phyloP scores from a whole-genome alignment of 2,888 invertebrate species.

The Pycnomerus fuliginosus region DNA sequence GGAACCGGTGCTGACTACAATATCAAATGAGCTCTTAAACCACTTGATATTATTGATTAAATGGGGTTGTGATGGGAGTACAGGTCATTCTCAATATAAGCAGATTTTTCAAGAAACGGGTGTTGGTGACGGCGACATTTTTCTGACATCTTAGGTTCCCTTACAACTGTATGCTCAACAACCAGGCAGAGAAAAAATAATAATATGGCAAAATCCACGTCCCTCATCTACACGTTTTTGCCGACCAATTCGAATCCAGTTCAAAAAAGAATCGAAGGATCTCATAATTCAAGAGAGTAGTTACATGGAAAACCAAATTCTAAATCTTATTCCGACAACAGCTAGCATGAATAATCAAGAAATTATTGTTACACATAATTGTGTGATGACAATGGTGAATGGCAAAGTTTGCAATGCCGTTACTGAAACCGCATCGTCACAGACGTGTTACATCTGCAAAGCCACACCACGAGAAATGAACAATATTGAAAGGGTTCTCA shows the following conservation, averaged over 20 bases:
- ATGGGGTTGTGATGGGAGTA: conserved; percentile 36
- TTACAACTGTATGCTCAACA: conserved; percentile 23
- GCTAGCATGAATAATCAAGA: not conserved
- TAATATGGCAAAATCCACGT: conserved; percentile 37
- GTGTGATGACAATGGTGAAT: conserved; percentile 34
- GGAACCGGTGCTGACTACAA: too few relatives aligned
- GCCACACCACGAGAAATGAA: not conserved
- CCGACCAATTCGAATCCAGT: conserved; percentile 36
- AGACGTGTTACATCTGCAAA: conserved; percentile 34
- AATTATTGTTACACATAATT: conserved; percentile 7
- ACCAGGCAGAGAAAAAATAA: conserved; percentile 20
- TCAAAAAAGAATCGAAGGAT: conserved; percentile 32
- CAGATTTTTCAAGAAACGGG: conserved; percentile 32
- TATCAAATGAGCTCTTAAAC: conserved; percentile 14
- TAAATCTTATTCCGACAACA: not conserved
- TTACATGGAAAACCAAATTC: conserved; percentile 19
- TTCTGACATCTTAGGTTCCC: conserved; percentile 35
- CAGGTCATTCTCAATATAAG: conserved; percentile 33
- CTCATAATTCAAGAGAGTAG: conserved; percentile 34
- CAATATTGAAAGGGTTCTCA: conserved; percentile 1
- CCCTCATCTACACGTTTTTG: conserved; percentile 38
- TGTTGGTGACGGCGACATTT: conserved; percentile 33
- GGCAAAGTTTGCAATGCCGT: conserved; percentile 36
- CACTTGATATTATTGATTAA: conserved; percentile 23
- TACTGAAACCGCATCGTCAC: conserved; percentile 30